Evolutionary conservation across 2,888 invertebrate genomes (phyloP), one percentile per base, ranked within the genome.

Genomic region (Chalcis sispes): DNA sequence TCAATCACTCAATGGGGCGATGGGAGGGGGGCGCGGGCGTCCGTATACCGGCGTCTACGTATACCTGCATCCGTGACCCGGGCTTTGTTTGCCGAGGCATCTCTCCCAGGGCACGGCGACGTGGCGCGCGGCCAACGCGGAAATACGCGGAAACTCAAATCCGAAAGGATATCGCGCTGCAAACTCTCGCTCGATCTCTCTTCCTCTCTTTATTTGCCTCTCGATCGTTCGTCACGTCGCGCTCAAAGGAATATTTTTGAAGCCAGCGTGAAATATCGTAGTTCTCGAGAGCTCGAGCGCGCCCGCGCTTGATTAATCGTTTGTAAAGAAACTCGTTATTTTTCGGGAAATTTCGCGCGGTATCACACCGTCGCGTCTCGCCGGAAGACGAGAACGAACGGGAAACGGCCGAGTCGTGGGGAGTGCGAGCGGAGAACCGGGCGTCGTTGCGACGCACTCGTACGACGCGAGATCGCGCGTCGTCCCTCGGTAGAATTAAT

Each of bases 41-140:
- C 10, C 32, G 46, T 46, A 7, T 36, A 10, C 36, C 36, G 36
- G 64, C 5, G 32, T 36, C 10, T 10, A 36, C 10, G 42, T 29
- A 27, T 29, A 59, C 5, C 18, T 46, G 52, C 40, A 15, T 42
- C 20, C 40, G 42, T 18, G 7, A 25, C 36, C 67, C 74, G 73
- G 81, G 64, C 25, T 82, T 82, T 85, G 84, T 84, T 86, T 82
- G 81, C 81, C 79, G 80, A 78, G 79, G 80, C 81, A 81, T 83
- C 83, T n/a, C n/a, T n/a, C n/a, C n/a, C n/a, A n/a, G 79, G 20
- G 61, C 20, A 1, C n/a, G 2, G 36, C 23, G n/a, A 81, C 77
- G 83, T 85, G 86, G 86, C 85, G 80, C 81, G n/a, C 64, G 79
- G 86, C 86, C 86, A 86, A 83, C 72, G 67, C 62, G 77, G 79